These are phyloP conservation scores for Polylopha cassiicola DNA, from an alignment of 2,888 invertebrate species.

Conservation along the genomic window DNA sequence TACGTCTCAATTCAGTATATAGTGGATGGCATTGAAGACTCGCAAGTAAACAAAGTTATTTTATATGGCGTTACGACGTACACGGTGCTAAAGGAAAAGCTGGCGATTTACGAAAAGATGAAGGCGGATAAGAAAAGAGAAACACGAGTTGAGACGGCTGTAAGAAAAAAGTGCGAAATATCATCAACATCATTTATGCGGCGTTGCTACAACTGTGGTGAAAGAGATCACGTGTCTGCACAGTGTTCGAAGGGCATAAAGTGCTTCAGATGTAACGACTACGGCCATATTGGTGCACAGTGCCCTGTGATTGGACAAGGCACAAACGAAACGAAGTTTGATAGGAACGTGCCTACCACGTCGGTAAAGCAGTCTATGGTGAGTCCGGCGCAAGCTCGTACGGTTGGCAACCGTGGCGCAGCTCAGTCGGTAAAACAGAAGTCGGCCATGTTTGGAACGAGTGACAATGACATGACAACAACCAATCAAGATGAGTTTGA, in stretches of 20 bases:
- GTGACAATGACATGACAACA: too few species aligned
- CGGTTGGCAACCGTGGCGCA: too few species aligned
- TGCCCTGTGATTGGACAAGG: too few species aligned
- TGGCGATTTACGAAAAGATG: not conserved
- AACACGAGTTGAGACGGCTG: too few species aligned
- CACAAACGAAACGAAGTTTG: too few species aligned
- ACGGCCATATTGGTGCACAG: not conserved
- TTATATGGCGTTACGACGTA: slow-evolving; percentile 3
- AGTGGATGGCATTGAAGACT: not conserved
- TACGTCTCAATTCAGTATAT: slow-evolving; percentile 6
- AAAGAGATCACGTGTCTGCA: not conserved
- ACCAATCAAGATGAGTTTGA: not conserved
- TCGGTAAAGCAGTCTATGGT: not conserved
- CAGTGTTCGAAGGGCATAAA: not conserved
- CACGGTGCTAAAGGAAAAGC: slow-evolving; percentile 1
- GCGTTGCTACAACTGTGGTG: slow-evolving; percentile 4
- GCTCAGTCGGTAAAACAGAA: not conserved
- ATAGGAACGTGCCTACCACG: too few species aligned
- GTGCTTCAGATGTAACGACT: not conserved
- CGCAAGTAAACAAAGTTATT: slow-evolving; percentile 3
- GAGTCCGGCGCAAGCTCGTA: too few species aligned
- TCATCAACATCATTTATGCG: not conserved
- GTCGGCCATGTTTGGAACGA: slow-evolving; percentile 1
- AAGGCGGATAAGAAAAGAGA: not conserved
- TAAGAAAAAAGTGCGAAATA: too few species aligned